Percentiles rank a stretch among this genome's conserved stretches.
These are phyloP conservation scores for Brachymystax lenok DNA, from an alignment of 2,797 vertebrate species.

Conservation along the genomic window DNA sequence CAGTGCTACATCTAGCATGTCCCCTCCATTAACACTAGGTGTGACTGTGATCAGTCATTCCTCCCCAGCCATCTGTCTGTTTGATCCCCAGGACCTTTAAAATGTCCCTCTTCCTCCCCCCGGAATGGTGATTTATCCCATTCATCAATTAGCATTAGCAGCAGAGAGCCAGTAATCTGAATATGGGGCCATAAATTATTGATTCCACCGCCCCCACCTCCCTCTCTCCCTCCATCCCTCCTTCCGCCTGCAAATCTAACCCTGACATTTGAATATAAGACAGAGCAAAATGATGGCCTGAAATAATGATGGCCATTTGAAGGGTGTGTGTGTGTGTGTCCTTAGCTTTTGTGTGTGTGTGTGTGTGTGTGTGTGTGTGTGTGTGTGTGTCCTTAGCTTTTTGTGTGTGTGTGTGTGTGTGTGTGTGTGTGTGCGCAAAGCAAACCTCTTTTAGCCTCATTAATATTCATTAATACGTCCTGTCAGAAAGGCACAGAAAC, in stretches of 20 bases:
- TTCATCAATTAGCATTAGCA: conserved; percentile 60
- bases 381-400: conserved; percentile 14
- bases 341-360: not conserved
- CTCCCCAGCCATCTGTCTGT: conserved; percentile 21
- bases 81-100: conserved; percentile 45
- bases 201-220: conserved; percentile 50
- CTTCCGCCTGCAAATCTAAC: conserved; percentile 35
- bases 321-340: not conserved
- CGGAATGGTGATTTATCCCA: conserved; percentile 61
- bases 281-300: conserved; percentile 29
- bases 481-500: conserved; percentile 65
- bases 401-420: not conserved
- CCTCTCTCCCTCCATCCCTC: not conserved
- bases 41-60: conserved; percentile 29
- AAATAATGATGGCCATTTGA: conserved; percentile 43
- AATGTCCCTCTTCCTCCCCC: conserved; percentile 25
- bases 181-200: conserved; percentile 72
- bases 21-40: not conserved
- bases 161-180: conserved; percentile 63
- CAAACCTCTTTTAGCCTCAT: conserved; percentile 58
- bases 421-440: conserved; percentile 19
- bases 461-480: conserved; percentile 77
- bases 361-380: not conserved
- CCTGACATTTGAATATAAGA: conserved; percentile 53
- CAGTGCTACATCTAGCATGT: not conserved